phyloP scores from a whole-genome alignment of 2,113 vertebrate genomes.

The Scopus umbretta region DNA sequence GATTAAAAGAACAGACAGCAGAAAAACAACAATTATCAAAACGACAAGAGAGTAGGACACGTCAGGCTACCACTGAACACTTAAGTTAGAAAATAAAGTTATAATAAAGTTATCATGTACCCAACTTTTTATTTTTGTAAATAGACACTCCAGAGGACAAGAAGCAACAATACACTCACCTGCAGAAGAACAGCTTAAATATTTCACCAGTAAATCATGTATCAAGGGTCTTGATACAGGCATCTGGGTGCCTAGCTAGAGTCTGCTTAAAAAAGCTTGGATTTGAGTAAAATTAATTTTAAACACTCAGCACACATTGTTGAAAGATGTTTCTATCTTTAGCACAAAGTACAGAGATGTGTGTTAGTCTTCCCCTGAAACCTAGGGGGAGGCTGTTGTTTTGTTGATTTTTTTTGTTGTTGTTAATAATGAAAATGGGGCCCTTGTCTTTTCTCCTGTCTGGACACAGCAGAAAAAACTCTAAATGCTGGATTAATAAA shows the following conservation, averaged over 20 bases:
- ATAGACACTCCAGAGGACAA: not conserved
- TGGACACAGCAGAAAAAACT: not conserved
- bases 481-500: not conserved
- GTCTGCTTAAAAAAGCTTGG: not conserved
- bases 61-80: not conserved
- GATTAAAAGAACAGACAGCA: not conserved
- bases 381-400: not conserved
- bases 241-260: not conserved
- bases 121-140: not conserved
- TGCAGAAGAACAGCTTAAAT: not conserved
- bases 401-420: not conserved
- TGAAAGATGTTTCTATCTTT: not conserved
- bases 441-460: not conserved
- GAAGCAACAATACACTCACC: not conserved
- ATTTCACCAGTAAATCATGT: not conserved
- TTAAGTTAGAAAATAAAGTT: not conserved
- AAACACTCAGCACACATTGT: not conserved
- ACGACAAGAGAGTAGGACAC: not conserved
- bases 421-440: not conserved
- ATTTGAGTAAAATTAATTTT: not conserved
- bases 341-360: not conserved
- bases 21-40: not conserved
- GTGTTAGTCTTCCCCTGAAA: not conserved
- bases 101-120: not conserved
- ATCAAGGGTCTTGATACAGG: too few relatives aligned